These are phyloP conservation scores for Tetanocera ferruginea DNA, from an alignment of 2,888 invertebrate species.

Conservation along the genomic window DNA sequence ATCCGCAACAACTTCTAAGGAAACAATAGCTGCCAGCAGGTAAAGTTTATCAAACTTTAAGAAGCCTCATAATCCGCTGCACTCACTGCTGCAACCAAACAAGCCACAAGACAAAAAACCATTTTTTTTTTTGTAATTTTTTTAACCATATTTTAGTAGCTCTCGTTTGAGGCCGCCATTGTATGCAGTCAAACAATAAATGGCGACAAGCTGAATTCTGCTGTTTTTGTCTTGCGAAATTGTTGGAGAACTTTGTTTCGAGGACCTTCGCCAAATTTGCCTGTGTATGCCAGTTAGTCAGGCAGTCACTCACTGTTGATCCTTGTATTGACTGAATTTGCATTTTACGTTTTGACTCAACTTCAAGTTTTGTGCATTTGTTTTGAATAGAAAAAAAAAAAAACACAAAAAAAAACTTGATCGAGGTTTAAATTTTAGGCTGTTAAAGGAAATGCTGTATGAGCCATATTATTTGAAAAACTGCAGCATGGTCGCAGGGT, in stretches of 20 bases:
- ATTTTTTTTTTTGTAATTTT: not conserved
- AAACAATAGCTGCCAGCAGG: slow-evolving; percentile 1
- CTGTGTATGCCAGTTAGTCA: too few species aligned
- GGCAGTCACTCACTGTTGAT: not conserved
- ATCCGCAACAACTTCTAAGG: not conserved
- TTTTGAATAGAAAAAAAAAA: slow-evolving; percentile 7
- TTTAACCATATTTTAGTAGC: not conserved
- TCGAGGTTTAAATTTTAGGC: not conserved
- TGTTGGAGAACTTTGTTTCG: not conserved
- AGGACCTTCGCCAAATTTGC: not conserved
- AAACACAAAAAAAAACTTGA: too few species aligned
- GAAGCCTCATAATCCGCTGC: not conserved
- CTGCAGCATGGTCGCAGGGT: not conserved
- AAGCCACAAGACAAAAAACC: not conserved
- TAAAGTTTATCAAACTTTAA: not conserved
- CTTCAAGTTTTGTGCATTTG: not conserved
- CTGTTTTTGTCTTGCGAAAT: too few species aligned
- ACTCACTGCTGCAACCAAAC: not conserved
- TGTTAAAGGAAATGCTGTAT: not conserved
- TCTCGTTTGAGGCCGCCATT: not conserved
- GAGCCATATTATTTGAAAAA: not conserved
- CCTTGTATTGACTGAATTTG: slow-evolving; percentile 21
- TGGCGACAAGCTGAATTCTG: slow-evolving; percentile 9
- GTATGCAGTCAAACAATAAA: slow-evolving; percentile 4
- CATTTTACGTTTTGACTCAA: slow-evolving; percentile 21